Evolutionary conservation across 2,797 vertebrate genomes (phyloP).

Genomic region (Pteropus rufus): DNA sequence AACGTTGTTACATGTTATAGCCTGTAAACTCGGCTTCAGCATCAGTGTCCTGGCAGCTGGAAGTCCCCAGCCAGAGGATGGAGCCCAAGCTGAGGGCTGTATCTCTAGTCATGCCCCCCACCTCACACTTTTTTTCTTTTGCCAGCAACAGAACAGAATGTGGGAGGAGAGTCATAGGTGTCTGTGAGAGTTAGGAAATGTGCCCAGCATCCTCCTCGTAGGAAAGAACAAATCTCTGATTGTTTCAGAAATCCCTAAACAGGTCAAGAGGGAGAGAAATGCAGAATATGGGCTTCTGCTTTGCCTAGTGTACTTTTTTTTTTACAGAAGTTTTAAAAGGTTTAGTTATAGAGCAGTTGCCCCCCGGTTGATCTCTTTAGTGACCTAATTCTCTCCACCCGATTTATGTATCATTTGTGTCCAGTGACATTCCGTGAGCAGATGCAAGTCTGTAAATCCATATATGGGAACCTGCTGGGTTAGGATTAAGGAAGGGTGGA

Average conservation of each 20-base stretch:
- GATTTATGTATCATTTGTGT: slow-evolving; percentile 18
- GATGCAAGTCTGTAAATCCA: slow-evolving; percentile 5
- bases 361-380: slow-evolving; percentile 13
- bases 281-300: neutral
- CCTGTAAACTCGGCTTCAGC: neutral
- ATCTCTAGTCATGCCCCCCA: neutral
- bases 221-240: neutral
- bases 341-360: neutral
- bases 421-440: neutral
- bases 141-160: neutral
- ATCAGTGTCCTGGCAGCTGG: neutral
- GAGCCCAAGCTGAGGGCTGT: neutral
- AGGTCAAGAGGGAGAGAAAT: neutral
- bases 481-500: neutral
- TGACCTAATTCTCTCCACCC: neutral
- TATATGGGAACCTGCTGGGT: slow-evolving; percentile 31
- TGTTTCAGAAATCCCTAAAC: neutral
- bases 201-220: neutral
- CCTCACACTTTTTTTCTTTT: neutral
- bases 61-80: neutral
- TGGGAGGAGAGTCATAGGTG: neutral
- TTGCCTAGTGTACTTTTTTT: neutral
- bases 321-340: neutral
- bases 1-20: neutral
- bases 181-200: neutral